These are phyloP conservation scores for Torymus tubicola DNA, from an alignment of 2,888 invertebrate genomes.

Conservation along the genomic window DNA sequence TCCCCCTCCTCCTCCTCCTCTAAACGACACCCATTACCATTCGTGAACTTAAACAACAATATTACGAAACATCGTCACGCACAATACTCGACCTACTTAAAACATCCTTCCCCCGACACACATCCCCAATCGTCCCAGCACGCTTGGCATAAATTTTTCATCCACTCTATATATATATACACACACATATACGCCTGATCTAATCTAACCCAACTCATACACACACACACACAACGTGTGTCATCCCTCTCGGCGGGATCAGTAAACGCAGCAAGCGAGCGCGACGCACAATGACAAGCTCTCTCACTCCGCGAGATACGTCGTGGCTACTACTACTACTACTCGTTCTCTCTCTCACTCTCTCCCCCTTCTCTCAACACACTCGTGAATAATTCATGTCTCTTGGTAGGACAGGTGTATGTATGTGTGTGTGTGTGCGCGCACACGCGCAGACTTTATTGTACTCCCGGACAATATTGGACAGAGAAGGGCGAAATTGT, in stretches of 20 bases:
- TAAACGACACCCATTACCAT: too few relatives aligned
- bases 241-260: neutral
- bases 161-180: neutral
- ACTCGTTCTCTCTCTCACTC: too few relatives aligned
- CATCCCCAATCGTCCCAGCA: too few relatives aligned
- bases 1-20: too few relatives aligned
- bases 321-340: too few relatives aligned
- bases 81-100: too few relatives aligned
- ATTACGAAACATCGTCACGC: too few relatives aligned
- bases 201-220: constrained; percentile 13
- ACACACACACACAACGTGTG: neutral
- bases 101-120: too few relatives aligned
- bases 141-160: too few relatives aligned
- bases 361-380: neutral
- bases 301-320: neutral
- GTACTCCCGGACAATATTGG: constrained; percentile 54
- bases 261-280: neutral
- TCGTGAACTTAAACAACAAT: too few relatives aligned
- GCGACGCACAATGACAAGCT: constrained; percentile 24
- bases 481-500: constrained; percentile 42
- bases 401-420: constrained; percentile 37
- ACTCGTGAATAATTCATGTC: constrained; percentile 54
- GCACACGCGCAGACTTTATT: constrained; percentile 45
- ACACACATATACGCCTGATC: neutral
- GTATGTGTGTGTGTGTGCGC: neutral